Conservation (phyloP, 2,888 invertebrate species). For the Caenorhabditis sp. region DNA sequence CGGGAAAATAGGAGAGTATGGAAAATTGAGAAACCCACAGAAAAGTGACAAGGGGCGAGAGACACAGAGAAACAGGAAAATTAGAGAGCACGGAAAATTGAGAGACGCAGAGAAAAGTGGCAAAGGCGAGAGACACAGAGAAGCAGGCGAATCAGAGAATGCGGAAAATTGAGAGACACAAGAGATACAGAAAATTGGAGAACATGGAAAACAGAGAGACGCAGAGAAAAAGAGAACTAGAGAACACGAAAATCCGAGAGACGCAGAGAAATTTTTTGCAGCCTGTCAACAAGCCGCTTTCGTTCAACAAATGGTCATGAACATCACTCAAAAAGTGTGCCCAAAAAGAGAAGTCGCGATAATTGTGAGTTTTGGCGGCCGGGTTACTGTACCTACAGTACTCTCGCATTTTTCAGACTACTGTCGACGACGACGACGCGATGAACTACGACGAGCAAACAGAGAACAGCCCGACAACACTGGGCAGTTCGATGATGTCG, state of each 20-base stretch:
- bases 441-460: constrained; percentile 37
- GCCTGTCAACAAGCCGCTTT: constrained; percentile 88
- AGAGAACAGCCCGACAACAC: constrained; percentile 17
- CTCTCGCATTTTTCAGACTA: constrained; percentile 35
- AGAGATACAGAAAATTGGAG: too few species aligned
- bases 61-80: too few species aligned
- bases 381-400: not conserved
- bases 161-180: too few species aligned
- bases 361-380: constrained; percentile 27
- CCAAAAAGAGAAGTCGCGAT: constrained; percentile 63
- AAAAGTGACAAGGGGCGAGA: not conserved
- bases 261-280: constrained; percentile 1
- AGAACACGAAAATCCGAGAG: too few species aligned
- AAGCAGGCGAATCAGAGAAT: too few species aligned
- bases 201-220: too few species aligned
- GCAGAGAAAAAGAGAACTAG: too few species aligned
- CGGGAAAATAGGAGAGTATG: too few species aligned
- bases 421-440: constrained; percentile 36
- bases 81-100: too few species aligned
- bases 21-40: too few species aligned
- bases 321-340: constrained; percentile 69
- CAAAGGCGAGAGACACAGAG: not conserved
- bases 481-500: constrained; percentile 38
- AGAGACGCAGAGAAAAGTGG: not conserved
- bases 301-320: constrained; percentile 80